Conservation (phyloP, 1,140 invertebrate species). For the Drosophila bipectinata region DNA sequence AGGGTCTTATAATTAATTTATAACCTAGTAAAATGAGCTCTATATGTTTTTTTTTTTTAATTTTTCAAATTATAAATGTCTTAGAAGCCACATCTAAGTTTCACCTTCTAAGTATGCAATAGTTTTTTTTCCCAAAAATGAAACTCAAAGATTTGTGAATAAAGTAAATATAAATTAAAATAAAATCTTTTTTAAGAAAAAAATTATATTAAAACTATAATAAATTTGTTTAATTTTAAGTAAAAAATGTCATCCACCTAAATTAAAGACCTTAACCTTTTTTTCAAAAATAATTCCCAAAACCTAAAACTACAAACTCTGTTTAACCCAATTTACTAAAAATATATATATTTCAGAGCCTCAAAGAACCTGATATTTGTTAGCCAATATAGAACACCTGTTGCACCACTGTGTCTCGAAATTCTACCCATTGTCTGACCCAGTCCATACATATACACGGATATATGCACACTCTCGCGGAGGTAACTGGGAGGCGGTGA, state of each 20-base stretch:
- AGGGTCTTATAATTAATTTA: too few relatives aligned
- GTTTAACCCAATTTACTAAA: background rate
- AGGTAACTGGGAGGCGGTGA: conserved; percentile 9
- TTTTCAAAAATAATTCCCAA: too few relatives aligned
- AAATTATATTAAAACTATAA: background rate
- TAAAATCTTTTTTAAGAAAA: too few relatives aligned
- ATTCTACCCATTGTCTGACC: conserved; percentile 17
- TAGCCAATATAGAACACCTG: background rate
- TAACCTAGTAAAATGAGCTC: too few relatives aligned
- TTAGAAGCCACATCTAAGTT: background rate
- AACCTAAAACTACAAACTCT: too few relatives aligned
- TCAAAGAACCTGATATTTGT: background rate
- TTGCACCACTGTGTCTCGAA: conserved; percentile 32
- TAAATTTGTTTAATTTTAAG: background rate
- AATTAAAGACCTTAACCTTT: too few relatives aligned
- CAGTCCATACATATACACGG: conserved; percentile 3
- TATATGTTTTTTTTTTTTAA: too few relatives aligned
- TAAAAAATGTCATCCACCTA: too few relatives aligned
- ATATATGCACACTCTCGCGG: conserved; percentile 13
- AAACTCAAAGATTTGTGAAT: background rate
- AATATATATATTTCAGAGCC: background rate
- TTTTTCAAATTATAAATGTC: background rate
- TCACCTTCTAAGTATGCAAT: background rate
- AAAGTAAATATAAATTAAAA: too few relatives aligned
- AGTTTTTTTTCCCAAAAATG: background rate